Evolutionary conservation across 2,113 vertebrate genomes (phyloP), one percentile per base, ranked within the genome.

Genomic region (Poeciliopsis turrubarensis): DNA sequence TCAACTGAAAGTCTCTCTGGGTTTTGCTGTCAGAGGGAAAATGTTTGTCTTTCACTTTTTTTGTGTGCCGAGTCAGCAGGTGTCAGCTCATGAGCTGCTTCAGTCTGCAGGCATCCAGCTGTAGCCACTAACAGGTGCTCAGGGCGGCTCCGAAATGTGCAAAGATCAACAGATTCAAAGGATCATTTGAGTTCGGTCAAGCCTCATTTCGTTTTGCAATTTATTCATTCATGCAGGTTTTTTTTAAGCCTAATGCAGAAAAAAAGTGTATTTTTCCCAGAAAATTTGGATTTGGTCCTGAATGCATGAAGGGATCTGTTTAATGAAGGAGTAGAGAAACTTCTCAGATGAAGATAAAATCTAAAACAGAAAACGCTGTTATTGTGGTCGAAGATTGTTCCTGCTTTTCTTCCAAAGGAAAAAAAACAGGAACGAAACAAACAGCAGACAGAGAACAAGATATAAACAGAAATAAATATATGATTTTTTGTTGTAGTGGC

Each of bases 1-100:
- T 69, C 65, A 47, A 65, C 64, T 62, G 32, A 65, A 75, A 79
- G 34, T 37, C 65, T 69, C 75, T 71, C 68, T 71, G 1, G 72
- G 63, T 60, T 80, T 72, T 86, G 77, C 81, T 77, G 79, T 86
- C 83, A 68, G 67, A 66, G 62, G 78, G 11, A 70, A 83, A 88
- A 77, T 70, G 51, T 70, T 54, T 7, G 25, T 68, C 54, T 65
- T 78, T 70, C 74, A 65, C 22, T 86, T 87, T 77, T 64, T 66
- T 64, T 66, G 65, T 17, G 54, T 61, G 22, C 70, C 68, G 71
- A 86, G 80, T 83, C 83, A 80, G 87, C 76, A 10, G 5, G n/a
- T 73, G 75, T 83, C 74, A 26, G 25, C 19, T 60, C 57, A 30
- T 68, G 31, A 29, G 72, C 32, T 65, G 17, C n/a, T 9, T 30